These are phyloP conservation scores for Hypomecis atomaria DNA, from an alignment of 2,888 invertebrate species.

Conservation along the genomic window DNA sequence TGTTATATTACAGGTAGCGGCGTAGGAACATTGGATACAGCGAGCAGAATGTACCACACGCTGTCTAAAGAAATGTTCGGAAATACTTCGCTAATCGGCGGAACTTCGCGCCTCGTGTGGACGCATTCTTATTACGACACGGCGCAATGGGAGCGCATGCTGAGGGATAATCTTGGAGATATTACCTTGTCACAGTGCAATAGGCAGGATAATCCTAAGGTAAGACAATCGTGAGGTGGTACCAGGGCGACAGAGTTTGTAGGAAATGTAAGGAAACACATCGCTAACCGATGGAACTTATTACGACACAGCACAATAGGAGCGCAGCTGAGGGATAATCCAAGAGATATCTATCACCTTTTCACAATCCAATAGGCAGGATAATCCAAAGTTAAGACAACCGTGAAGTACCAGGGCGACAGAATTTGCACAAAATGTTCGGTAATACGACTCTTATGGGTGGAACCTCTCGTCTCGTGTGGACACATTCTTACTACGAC, in stretches of 20 bases:
- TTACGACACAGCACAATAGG: too few relatives aligned
- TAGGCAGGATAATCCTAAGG: constrained; percentile 67
- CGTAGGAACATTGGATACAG: constrained; percentile 68
- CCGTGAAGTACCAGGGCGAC: too few relatives aligned
- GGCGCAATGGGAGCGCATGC: constrained; percentile 90
- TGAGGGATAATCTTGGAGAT: constrained; percentile 87
- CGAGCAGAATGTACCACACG: constrained; percentile 71
- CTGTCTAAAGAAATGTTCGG: constrained; percentile 79
- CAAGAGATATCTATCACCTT: too few relatives aligned
- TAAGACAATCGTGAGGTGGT: constrained; percentile 29
- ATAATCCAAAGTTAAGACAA: too few relatives aligned
- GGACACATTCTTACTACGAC: constrained; percentile 66
- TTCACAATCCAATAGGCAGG: too few relatives aligned
- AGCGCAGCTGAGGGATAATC: too few relatives aligned
- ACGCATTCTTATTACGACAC: constrained; percentile 89
- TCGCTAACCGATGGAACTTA: too few relatives aligned
- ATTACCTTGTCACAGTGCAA: constrained; percentile 85
- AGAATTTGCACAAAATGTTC: too few relatives aligned
- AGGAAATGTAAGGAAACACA: too few relatives aligned
- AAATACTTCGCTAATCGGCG: constrained; percentile 78
- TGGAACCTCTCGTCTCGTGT: constrained; percentile 86
- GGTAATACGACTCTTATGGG: too few relatives aligned
- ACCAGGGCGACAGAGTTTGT: too few relatives aligned
- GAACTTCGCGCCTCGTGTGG: constrained; percentile 91
- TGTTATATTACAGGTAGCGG: constrained; percentile 61